Evolutionary conservation across 1,140 invertebrate species (phyloP).

Genomic region (Megathymus violae): DNA sequence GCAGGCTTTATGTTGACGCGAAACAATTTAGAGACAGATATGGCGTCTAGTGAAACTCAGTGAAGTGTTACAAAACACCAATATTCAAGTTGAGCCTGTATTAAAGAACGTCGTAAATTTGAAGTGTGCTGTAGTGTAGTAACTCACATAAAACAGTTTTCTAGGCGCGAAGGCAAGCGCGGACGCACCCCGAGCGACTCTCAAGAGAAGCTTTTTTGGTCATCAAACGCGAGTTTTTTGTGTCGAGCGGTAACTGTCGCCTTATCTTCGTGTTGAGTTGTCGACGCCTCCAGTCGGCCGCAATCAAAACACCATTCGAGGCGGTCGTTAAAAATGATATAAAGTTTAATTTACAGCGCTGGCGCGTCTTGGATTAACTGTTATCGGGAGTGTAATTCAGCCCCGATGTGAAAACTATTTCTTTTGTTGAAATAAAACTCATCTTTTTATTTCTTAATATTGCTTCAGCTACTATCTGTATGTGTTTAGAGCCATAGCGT

Average conservation of each 20-base stretch:
- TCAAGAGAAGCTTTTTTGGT: slow-evolving; percentile 66
- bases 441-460: slow-evolving; percentile 63
- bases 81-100: slow-evolving; percentile 62
- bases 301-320: slow-evolving; percentile 82
- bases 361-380: slow-evolving; percentile 74
- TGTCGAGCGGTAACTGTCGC: slow-evolving; percentile 67
- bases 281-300: slow-evolving; percentile 80
- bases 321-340: slow-evolving; percentile 82
- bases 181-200: slow-evolving; percentile 25
- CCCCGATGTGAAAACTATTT: slow-evolving; percentile 64
- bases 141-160: slow-evolving; percentile 68
- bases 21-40: slow-evolving; percentile 17
- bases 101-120: slow-evolving; percentile 69
- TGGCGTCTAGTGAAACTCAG: slow-evolving; percentile 9
- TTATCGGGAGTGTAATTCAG: slow-evolving; percentile 73
- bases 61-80: slow-evolving; percentile 43
- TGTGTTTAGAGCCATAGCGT: slow-evolving; percentile 24
- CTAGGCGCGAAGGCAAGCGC: slow-evolving; percentile 33
- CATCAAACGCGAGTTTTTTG: slow-evolving; percentile 76
- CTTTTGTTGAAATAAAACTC: slow-evolving; percentile 67
- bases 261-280: slow-evolving; percentile 81
- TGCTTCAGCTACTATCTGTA: slow-evolving; percentile 27
- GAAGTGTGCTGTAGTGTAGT: slow-evolving; percentile 68
- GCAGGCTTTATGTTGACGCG: slow-evolving; percentile 10
- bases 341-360: slow-evolving; percentile 81